A percentile compares a stretch with the other conserved stretches of the same genome.
Evolutionary conservation across 2,888 invertebrate genomes (phyloP).

Genomic region (Julus scanicus): DNA sequence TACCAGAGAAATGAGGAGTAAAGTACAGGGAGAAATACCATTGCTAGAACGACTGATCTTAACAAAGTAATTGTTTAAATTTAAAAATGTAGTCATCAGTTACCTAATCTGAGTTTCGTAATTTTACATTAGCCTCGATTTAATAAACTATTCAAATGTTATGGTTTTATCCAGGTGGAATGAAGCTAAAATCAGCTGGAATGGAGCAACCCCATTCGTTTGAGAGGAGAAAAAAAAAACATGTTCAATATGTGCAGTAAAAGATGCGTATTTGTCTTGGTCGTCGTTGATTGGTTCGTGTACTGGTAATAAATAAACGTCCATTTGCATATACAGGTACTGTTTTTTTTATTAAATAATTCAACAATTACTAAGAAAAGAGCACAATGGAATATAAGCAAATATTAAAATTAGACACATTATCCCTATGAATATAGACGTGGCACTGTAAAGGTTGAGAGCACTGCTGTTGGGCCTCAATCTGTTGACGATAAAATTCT

Average conservation of each 20-base stretch:
- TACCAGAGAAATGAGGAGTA: slow-evolving; percentile 32
- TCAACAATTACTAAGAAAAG: slow-evolving; percentile 28
- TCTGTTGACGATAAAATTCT: slow-evolving; percentile 23
- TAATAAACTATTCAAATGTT: background rate
- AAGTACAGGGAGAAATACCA: slow-evolving; percentile 54
- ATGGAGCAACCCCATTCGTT: slow-evolving; percentile 62
- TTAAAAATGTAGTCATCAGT: background rate
- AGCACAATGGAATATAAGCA: slow-evolving; percentile 40
- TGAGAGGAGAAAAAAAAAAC: slow-evolving; percentile 44
- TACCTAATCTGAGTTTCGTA: background rate
- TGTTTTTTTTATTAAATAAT: slow-evolving; percentile 12
- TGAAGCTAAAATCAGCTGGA: slow-evolving; percentile 65
- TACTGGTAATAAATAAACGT: background rate
- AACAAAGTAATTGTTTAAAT: slow-evolving; percentile 55
- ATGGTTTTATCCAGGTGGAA: slow-evolving; percentile 62
- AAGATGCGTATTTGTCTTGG: background rate
- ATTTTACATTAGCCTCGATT: background rate
- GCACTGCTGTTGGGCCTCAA: slow-evolving; percentile 29
- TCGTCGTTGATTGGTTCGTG: background rate
- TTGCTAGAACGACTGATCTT: slow-evolving; percentile 54
- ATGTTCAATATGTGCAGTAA: background rate
- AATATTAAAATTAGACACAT: slow-evolving; percentile 31
- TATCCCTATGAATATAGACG: slow-evolving; percentile 6
- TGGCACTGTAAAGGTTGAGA: slow-evolving; percentile 24
- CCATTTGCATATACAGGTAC: background rate